Conservation (phyloP, 1,140 invertebrate genomes). For the Anagrus nilaparvatae region DNA sequence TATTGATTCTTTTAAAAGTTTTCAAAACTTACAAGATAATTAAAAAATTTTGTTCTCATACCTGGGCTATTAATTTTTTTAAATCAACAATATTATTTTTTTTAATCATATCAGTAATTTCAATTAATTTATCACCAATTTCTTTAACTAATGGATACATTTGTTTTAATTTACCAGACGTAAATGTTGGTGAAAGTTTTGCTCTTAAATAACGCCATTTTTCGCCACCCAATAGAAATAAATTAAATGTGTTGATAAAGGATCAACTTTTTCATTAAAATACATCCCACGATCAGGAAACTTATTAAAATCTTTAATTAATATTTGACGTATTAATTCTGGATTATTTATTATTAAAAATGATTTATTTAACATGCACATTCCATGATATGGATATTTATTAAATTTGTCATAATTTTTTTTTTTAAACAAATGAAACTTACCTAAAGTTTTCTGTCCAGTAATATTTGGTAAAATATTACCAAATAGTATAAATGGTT, state of each 20-base stretch:
- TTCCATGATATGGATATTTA: constrained; percentile 22
- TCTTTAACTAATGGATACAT: too few relatives aligned
- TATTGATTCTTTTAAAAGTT: too few relatives aligned
- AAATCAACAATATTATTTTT: too few relatives aligned
- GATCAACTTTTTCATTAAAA: constrained; percentile 38
- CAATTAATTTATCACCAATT: too few relatives aligned
- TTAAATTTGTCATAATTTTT: constrained; percentile 8
- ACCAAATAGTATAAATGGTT: constrained; percentile 37
- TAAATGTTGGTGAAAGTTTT: constrained; percentile 46
- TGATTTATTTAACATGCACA: constrained; percentile 39
- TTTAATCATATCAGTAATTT: too few relatives aligned
- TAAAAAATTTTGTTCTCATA: too few relatives aligned
- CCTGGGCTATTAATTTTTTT: too few relatives aligned
- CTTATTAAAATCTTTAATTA: constrained; percentile 40
- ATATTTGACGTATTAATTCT: constrained; percentile 36
- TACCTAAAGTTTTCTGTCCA: constrained; percentile 13
- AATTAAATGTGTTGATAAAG: constrained; percentile 40
- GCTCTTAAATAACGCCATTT: constrained; percentile 41
- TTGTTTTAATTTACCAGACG: constrained; percentile 43
- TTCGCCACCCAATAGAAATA: constrained; percentile 36
- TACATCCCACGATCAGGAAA: constrained; percentile 37
- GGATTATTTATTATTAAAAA: constrained; percentile 38
- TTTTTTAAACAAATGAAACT: background rate
- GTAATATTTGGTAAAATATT: constrained; percentile 35
- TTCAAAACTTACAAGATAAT: too few relatives aligned